A percentile compares a stretch with the other conserved stretches of the same genome.
Evolutionary conservation across 2,797 vertebrate species (phyloP).

Genomic region (Micropoecilia bifurca): DNA sequence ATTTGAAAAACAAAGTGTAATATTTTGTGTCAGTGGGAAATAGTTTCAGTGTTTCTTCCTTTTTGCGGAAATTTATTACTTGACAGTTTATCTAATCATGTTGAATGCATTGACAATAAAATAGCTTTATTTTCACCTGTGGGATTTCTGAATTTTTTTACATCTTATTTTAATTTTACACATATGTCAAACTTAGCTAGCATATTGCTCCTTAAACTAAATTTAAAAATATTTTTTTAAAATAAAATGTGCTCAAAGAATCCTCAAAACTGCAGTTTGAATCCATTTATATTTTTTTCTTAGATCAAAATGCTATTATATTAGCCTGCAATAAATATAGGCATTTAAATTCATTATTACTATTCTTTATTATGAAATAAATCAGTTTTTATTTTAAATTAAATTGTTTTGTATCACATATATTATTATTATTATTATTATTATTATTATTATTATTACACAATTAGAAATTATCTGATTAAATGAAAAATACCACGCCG

Average conservation of each 20-base stretch:
- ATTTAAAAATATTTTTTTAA: background rate
- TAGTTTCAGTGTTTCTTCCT: slow-evolving; percentile 91
- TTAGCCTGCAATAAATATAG: background rate
- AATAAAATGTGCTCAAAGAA: background rate
- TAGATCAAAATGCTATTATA: background rate
- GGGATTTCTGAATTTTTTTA: slow-evolving; percentile 41
- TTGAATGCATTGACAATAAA: slow-evolving; percentile 99
- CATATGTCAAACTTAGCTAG: background rate
- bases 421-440: background rate
- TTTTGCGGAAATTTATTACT: slow-evolving; percentile 93
- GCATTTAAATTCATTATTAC: background rate
- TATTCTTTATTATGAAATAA: background rate
- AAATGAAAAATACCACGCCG: background rate
- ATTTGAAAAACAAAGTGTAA: slow-evolving; percentile 93
- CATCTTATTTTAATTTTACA: background rate
- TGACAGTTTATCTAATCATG: slow-evolving; percentile 98
- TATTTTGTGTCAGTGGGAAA: slow-evolving; percentile 96
- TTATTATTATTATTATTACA: background rate
- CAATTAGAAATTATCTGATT: background rate
- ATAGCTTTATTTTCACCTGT: slow-evolving; percentile 99
- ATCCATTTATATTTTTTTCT: background rate
- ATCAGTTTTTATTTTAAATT: background rate
- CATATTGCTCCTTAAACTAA: background rate
- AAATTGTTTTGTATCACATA: background rate
- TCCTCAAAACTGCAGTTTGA: background rate